These are phyloP conservation scores for Periophthalmodon schlosseri DNA, from an alignment of 2,113 vertebrate species.

Conservation along the genomic window DNA sequence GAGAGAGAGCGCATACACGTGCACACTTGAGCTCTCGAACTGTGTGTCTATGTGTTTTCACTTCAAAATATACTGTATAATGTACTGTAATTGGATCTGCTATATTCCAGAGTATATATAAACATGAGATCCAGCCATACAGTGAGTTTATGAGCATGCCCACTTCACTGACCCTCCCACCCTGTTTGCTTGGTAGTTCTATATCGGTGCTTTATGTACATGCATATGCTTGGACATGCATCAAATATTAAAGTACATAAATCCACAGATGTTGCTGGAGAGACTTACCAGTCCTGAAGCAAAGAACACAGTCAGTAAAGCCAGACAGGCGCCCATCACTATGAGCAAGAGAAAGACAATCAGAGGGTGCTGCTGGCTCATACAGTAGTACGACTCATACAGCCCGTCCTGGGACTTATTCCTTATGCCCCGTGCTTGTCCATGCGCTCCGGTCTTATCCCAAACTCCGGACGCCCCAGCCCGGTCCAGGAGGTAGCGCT, in stretches of 20 bases:
- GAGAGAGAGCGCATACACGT: slow-evolving; percentile 26
- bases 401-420: slow-evolving; percentile 90
- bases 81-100: slow-evolving; percentile 12
- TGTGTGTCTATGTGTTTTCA: slow-evolving; percentile 7
- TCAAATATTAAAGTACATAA: not conserved
- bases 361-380: slow-evolving; percentile 99
- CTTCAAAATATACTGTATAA: not conserved
- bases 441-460: slow-evolving; percentile 58
- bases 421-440: slow-evolving; percentile 73
- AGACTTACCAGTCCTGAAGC: slow-evolving; percentile 93
- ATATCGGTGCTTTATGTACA: not conserved
- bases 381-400: slow-evolving; percentile 96
- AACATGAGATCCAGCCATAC: not conserved
- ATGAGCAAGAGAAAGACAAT: slow-evolving; percentile 97
- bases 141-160: not conserved
- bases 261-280: slow-evolving; percentile 1
- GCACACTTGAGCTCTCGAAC: slow-evolving; percentile 19
- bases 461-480: slow-evolving; percentile 53
- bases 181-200: not conserved
- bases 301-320: slow-evolving; percentile 95
- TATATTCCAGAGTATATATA: not conserved
- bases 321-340: slow-evolving; percentile 95
- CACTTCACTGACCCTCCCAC: slow-evolving; percentile 13
- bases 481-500: slow-evolving; percentile 67
- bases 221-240: slow-evolving; percentile 2